Evolutionary conservation across 2,113 vertebrate genomes (phyloP), one percentile per base, ranked within the genome.

Genomic region (Rhineura floridana): DNA sequence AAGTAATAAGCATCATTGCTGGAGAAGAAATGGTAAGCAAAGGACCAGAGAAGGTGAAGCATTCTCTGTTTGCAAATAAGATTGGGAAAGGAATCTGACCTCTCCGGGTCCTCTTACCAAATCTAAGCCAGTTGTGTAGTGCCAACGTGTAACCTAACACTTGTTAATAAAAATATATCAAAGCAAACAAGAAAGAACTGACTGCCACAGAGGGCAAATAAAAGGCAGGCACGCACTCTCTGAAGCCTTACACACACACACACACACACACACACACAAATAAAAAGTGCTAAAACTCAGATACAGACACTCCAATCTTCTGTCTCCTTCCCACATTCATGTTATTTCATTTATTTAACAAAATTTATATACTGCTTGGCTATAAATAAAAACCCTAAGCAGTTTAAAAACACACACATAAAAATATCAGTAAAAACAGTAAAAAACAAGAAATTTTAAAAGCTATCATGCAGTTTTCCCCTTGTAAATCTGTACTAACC

Each of bases 161-260:
- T 96, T 95, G 59, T 95, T 92, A 95, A 94, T 92, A 94, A 94
- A 96, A 95, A 91, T 33, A 92, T 95, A 96, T 96, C 94, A 96
- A 96, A 96, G 95, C 92, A 89, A 86, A 95, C 95, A 95, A 89
- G 94, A 89, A 55, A 91, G 73, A 39, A 21, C 83, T 93, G 90
- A 89, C 91, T 85, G 78, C 87, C 70, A 81, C 17, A 25, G 50
- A 12, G 65, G 19, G 1, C 30, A 79, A 69, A 83, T 50, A 52
- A 78, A 12, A 25, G 85, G 77, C 50, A 89, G 62, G 78, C 69
- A 2, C 2, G 4, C 44, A 48, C 65, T 39, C 91, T 92, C 91
- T 93, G 39, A 1, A 8, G 77, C 70, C 79, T 55, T 80, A 69
- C 70, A n/a, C 73, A 73, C 67, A 33, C 0, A 33, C 80, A 79